Base-by-base conservation (phyloP, 2,888 invertebrate genomes). In the Eupithecia exiguata region DNA sequence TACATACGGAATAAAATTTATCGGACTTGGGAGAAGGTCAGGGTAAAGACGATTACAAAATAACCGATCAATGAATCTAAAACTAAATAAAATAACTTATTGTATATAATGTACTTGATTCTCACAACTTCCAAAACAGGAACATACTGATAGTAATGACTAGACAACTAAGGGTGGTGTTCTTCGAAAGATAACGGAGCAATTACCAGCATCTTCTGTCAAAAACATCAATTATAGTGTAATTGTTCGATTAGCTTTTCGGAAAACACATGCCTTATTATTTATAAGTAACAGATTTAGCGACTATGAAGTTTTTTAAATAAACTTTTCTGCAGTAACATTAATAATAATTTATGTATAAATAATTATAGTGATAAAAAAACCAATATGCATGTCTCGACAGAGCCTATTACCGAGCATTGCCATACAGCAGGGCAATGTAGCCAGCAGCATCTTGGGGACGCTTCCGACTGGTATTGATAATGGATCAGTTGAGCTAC, bases 61-160 rank as follows among this genome's bases (percentile, higher is more conserved):
- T 36, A 35, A 18, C n/a, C 36, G 30, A 61, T 16, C 35, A 62
- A 30, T 58, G 3, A 62, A 62, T 10, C 35, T 30, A 46, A 67
- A 68, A 65, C 40, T 25, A 49, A 68, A 63, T 63, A 67, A 63
- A 43, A 12, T 21, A 68, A 58, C 58, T 68, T 61, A 74, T 70
- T 49, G 46, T 71, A 63, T 58, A 70, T 25, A 78, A 83, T 76
- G 73, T 71, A 79, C 70, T 71, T 77, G 72, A 75, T 77, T 77
- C 74, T 87, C 88, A 88, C 87, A 89, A 88, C 88, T 82, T 84
- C 74, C 79, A 76, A n/a, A n/a, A 71, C 83, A 89, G 88, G 88
- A 89, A 89, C 88, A 84, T 87, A 81, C 77, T 79, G 80, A 84
- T 80, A 82, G 78, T 81, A 82, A 77, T 82, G 87, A 87, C 87